Percentiles rank a stretch among this genome's conserved stretches.
Evolutionary conservation across 2,888 invertebrate species (phyloP).

Genomic region (Hemicrepidius hirtus): DNA sequence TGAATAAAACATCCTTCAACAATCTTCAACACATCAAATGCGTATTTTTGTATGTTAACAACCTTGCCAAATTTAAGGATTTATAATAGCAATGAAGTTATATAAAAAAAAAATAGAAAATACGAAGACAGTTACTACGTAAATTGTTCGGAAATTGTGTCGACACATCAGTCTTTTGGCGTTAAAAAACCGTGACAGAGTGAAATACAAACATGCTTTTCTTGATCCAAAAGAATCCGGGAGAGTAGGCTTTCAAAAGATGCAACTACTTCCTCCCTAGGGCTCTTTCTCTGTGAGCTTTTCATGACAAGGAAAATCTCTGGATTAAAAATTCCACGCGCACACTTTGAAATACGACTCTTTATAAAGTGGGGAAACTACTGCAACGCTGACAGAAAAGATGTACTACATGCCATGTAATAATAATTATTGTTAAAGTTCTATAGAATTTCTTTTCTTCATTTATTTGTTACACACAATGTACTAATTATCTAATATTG

Average conservation of each 20-base stretch:
- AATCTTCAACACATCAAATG: conserved; percentile 9
- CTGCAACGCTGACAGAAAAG: conserved; percentile 4
- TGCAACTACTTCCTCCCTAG: conserved; percentile 26
- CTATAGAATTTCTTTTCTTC: not conserved
- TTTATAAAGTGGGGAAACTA: conserved; percentile 15
- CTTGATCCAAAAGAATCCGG: conserved; percentile 26
- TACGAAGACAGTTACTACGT: conserved; percentile 9
- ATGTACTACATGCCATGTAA: not conserved
- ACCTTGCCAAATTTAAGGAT: not conserved
- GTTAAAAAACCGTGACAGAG: conserved; percentile 34
- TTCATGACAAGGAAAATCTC: conserved; percentile 28
- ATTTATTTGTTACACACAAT: no score
- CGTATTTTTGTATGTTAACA: conserved; percentile 22
- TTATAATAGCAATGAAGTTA: not conserved
- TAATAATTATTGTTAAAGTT: conserved; percentile 8
- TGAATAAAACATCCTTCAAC: not conserved
- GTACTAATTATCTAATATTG: no score
- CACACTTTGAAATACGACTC: conserved; percentile 21
- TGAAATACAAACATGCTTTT: conserved; percentile 33
- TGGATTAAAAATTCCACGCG: conserved; percentile 32
- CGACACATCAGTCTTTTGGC: conserved; percentile 15
- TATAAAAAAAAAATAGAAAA: conserved; percentile 1
- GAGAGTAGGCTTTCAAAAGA: conserved; percentile 35
- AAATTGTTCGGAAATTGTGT: conserved; percentile 20
- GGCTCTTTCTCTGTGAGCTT: conserved; percentile 16